Evolutionary conservation across 2,113 vertebrate species (phyloP).

Genomic region (Anas platyrhynchos): DNA sequence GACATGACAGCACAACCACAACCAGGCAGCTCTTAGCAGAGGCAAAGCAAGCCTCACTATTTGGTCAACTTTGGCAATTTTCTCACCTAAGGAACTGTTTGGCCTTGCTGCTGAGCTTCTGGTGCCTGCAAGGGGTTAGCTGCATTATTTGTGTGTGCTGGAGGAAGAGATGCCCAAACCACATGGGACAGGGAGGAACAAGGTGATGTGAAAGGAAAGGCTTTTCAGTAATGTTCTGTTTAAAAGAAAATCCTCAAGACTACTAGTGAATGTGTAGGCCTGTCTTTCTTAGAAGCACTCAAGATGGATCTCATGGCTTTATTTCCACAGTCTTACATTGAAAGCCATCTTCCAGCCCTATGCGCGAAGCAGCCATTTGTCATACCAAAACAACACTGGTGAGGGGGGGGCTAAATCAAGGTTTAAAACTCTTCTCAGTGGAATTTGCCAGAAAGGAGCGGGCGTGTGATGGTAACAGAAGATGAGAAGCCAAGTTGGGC

Average conservation of each 20-base stretch:
- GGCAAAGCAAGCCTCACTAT: not conserved
- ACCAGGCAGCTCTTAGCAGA: not conserved
- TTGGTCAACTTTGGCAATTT: not conserved
- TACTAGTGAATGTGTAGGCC: not conserved
- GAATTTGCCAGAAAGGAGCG: not conserved
- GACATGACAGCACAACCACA: not conserved
- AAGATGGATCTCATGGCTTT: accelerated
- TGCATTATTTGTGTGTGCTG: not conserved
- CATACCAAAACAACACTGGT: accelerated
- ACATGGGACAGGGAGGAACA: accelerated
- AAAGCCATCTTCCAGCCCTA: not conserved
- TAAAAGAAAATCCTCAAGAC: not conserved
- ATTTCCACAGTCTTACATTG: accelerated
- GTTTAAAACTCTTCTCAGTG: accelerated
- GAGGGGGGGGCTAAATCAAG: accelerated
- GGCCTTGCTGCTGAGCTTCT: not conserved
- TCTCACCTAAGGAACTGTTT: not conserved
- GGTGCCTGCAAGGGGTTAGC: not conserved
- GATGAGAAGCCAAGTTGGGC: accelerated
- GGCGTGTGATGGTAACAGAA: too few relatives aligned
- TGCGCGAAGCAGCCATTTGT: too few relatives aligned
- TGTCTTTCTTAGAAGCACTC: not conserved
- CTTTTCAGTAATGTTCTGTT: not conserved
- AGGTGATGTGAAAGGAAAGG: too few relatives aligned
- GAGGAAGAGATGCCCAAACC: not conserved